Evolutionary conservation across 2,797 vertebrate species (phyloP).

Genomic region (Mormyrops attenuatus): DNA sequence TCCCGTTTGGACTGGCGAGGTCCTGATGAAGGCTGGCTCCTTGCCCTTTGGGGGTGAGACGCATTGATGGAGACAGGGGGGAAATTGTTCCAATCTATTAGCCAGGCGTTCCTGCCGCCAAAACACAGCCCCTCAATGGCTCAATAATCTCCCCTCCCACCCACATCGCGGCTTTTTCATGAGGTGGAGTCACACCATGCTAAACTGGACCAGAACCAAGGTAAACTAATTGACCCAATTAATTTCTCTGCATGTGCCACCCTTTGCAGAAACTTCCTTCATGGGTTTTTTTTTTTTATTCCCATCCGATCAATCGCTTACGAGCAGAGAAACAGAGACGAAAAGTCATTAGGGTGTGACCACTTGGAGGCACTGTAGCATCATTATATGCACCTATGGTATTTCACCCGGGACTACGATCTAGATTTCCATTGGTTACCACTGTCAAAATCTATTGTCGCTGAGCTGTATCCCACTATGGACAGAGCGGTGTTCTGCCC

Average conservation of each 20-base stretch:
- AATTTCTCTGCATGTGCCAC: neutral
- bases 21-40: neutral
- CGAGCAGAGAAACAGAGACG: neutral
- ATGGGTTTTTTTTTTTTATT: neutral
- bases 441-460: neutral
- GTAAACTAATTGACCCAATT: neutral
- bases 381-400: neutral
- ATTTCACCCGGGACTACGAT: neutral
- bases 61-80: neutral
- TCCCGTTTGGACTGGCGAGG: neutral
- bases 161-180: neutral
- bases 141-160: neutral
- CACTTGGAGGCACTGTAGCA: neutral
- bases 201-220: neutral
- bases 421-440: neutral
- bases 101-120: neutral
- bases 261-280: neutral
- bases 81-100: constrained; percentile 5
- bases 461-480: neutral
- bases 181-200: neutral
- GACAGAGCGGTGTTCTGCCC: neutral
- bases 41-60: neutral
- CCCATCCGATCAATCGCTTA: neutral
- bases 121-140: neutral
- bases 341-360: neutral